These are phyloP conservation scores for Gandaritis pyraliata DNA, from an alignment of 2,888 invertebrate genomes.

Conservation along the genomic window DNA sequence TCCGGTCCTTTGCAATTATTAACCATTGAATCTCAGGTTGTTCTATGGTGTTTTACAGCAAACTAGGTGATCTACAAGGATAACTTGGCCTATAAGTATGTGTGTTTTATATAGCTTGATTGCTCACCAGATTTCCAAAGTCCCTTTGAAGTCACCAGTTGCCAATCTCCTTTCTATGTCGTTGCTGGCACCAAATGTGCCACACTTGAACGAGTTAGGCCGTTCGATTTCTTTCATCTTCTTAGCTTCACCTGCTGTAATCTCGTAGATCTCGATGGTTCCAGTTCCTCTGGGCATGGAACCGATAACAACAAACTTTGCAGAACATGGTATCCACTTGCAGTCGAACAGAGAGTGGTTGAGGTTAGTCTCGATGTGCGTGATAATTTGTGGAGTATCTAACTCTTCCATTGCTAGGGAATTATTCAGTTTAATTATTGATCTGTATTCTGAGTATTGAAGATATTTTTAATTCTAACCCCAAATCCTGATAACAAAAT, in stretches of 20 bases:
- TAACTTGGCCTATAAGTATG: too few relatives aligned
- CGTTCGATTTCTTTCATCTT: slow-evolving; percentile 90
- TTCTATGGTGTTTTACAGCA: too few relatives aligned
- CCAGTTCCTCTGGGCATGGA: slow-evolving; percentile 94
- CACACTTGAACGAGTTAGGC: slow-evolving; percentile 95
- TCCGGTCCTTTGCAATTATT: too few relatives aligned
- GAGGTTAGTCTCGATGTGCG: slow-evolving; percentile 92
- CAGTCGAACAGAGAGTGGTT: slow-evolving; percentile 95
- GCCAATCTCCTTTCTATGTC: slow-evolving; percentile 92
- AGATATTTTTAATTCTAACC: slow-evolving; percentile 43
- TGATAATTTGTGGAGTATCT: slow-evolving; percentile 95
- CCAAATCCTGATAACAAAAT: slow-evolving; percentile 37
- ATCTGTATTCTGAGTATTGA: too few relatives aligned
- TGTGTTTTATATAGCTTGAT: too few relatives aligned
- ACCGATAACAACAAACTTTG: slow-evolving; percentile 96
- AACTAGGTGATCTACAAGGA: too few relatives aligned
- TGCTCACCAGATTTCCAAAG: slow-evolving; percentile 89
- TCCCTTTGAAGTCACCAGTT: slow-evolving; percentile 95
- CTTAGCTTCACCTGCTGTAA: slow-evolving; percentile 88
- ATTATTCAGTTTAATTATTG: too few relatives aligned
- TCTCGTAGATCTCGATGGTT: slow-evolving; percentile 91
- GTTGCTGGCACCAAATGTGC: slow-evolving; percentile 95
- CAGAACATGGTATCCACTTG: slow-evolving; percentile 98
- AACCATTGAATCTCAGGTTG: too few relatives aligned
- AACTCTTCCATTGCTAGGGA: slow-evolving; percentile 58